A percentile compares a stretch with the other conserved stretches of the same genome.
Evolutionary conservation across 1,140 invertebrate genomes (phyloP).

Genomic region (Pseudoatta argentina): DNA sequence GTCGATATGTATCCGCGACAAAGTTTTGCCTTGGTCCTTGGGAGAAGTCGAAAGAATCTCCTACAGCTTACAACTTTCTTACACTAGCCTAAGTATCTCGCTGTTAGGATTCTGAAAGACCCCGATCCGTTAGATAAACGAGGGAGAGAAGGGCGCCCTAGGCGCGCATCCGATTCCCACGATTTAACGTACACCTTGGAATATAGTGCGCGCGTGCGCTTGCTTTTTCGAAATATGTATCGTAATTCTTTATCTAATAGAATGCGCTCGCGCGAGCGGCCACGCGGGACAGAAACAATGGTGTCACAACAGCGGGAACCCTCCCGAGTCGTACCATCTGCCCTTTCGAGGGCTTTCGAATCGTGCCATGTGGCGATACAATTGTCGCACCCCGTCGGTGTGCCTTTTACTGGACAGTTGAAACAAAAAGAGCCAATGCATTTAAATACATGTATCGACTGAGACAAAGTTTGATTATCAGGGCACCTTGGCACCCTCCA

Average conservation of each 20-base stretch:
- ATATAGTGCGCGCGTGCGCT: background rate
- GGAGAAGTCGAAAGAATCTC: background rate
- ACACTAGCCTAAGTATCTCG: background rate
- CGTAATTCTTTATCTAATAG: conserved; percentile 60
- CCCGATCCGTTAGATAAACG: conserved; percentile 8
- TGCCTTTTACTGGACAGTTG: conserved; percentile 5
- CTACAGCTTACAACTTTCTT: background rate
- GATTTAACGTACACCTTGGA: background rate
- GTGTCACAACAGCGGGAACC: conserved; percentile 48
- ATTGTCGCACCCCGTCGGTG: conserved; percentile 32
- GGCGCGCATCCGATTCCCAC: conserved; percentile 20
- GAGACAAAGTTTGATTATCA: background rate
- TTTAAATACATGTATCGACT: background rate
- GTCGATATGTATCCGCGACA: background rate
- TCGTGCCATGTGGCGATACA: conserved; percentile 59
- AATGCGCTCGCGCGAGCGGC: conserved; percentile 8
- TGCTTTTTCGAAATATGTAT: conserved; percentile 45
- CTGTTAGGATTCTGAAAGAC: conserved; percentile 2
- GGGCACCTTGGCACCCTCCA: background rate
- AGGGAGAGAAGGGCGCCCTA: background rate
- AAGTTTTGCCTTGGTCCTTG: background rate
- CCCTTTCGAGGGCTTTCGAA: conserved; percentile 35
- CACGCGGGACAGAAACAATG: conserved; percentile 50
- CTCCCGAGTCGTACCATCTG: conserved; percentile 51
- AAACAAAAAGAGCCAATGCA: conserved; percentile 16